Percentiles rank a stretch among this genome's conserved stretches.
phyloP scores from a whole-genome alignment of 2,888 invertebrate species.

The Spisula solida region DNA sequence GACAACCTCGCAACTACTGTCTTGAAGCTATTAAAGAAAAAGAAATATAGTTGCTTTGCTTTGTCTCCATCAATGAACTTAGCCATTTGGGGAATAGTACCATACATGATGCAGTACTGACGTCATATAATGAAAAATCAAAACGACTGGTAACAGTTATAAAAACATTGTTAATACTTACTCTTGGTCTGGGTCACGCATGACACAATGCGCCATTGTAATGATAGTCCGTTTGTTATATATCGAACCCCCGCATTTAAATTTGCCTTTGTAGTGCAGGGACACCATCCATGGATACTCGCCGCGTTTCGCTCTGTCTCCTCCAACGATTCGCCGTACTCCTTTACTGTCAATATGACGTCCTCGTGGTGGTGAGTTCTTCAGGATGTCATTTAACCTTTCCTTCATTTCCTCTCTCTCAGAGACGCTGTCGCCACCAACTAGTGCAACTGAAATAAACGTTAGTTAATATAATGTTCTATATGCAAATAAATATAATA shows the following conservation, averaged over 20 bases:
- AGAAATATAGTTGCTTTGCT: too few species aligned
- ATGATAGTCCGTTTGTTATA: background rate
- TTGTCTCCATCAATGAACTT: too few species aligned
- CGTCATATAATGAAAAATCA: background rate
- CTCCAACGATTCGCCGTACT: background rate
- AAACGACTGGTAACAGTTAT: background rate
- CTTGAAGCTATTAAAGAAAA: too few species aligned
- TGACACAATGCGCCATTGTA: background rate
- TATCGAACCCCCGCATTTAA: background rate
- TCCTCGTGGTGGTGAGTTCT: background rate
- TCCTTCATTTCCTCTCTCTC: background rate
- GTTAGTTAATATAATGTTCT: too few species aligned
- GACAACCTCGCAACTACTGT: too few species aligned
- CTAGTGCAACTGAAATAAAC: background rate
- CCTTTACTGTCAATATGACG: background rate
- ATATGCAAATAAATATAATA: too few species aligned
- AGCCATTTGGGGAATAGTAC: too few species aligned
- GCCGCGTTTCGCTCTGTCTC: background rate
- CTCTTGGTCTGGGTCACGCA: background rate
- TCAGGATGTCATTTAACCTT: background rate
- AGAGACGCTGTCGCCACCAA: background rate
- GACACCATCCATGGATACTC: slow-evolving; percentile 9
- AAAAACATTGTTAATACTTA: background rate
- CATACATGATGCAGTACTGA: too few species aligned
- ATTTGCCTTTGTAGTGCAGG: background rate